These are phyloP conservation scores for Proctacanthus coquilletti DNA, from an alignment of 1,140 invertebrate species.

Conservation along the genomic window DNA sequence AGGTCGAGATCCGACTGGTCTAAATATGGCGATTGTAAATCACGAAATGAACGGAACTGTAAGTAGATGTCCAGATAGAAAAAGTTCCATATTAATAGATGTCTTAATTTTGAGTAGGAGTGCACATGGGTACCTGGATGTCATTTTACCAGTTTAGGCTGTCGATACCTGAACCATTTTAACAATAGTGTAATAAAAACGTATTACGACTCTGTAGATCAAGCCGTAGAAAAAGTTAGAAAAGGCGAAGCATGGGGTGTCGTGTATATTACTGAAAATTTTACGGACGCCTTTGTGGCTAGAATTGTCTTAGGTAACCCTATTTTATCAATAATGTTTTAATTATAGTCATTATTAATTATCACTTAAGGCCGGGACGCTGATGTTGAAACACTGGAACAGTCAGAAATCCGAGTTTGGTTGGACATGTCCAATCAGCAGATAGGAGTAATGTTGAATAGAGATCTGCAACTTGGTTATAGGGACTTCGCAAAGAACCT, in stretches of 20 bases:
- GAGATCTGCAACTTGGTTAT: conserved; percentile 65
- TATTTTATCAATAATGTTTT: conserved; percentile 38
- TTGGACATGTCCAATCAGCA: conserved; percentile 90
- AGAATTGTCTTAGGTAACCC: conserved; percentile 46
- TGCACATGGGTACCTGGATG: conserved; percentile 41
- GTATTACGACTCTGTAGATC: conserved; percentile 47
- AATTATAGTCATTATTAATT: too few relatives aligned
- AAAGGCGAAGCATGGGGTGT: conserved; percentile 72
- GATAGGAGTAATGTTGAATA: conserved; percentile 67
- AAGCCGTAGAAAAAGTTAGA: conserved; percentile 52
- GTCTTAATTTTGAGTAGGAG: conserved; percentile 13
- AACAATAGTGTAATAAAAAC: conserved; percentile 50
- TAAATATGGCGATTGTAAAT: conserved; percentile 76
- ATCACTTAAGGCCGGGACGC: conserved; percentile 39
- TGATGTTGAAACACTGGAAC: conserved; percentile 60
- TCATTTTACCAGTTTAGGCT: conserved; percentile 52
- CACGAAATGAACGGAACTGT: conserved; percentile 50
- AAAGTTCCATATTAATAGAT: conserved; percentile 15
- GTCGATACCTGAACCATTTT: conserved; percentile 55
- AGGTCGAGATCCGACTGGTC: conserved; percentile 71
- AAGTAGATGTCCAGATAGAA: conserved; percentile 12
- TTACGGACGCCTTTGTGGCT: conserved; percentile 60
- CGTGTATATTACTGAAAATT: conserved; percentile 72
- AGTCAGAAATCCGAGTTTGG: conserved; percentile 68
- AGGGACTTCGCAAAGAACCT: conserved; percentile 60